Conservation (phyloP, 2,113 vertebrate genomes). For the Notothenia rossii region DNA sequence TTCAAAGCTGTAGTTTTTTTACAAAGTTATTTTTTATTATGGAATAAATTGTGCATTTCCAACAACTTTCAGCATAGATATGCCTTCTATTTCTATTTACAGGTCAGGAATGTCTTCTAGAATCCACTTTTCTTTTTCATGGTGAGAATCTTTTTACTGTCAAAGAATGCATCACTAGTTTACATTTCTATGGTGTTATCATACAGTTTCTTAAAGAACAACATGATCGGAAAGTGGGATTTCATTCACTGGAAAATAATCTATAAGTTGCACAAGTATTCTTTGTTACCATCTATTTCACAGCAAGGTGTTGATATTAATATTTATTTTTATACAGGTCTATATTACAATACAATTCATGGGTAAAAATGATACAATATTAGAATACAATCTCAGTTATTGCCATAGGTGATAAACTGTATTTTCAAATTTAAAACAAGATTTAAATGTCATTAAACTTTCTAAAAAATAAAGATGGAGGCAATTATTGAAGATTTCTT, state of each 20-base stretch:
- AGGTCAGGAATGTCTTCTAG: constrained; percentile 53
- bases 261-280: constrained; percentile 50
- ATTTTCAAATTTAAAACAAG: constrained; percentile 45
- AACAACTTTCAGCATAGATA: constrained; percentile 70
- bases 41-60: constrained; percentile 56
- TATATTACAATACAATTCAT: constrained; percentile 74
- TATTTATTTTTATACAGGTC: constrained; percentile 72
- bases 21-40: constrained; percentile 82
- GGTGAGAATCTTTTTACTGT: constrained; percentile 3
- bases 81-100: constrained; percentile 78
- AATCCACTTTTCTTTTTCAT: constrained; percentile 32
- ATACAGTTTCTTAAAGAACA: constrained; percentile 59
- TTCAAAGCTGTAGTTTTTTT: constrained; percentile 17
- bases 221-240: constrained; percentile 41
- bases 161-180: constrained; percentile 36
- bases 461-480: constrained; percentile 64
- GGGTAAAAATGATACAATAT: constrained; percentile 44
- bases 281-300: constrained; percentile 60
- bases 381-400: constrained; percentile 64
- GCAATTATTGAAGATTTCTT: constrained; percentile 39
- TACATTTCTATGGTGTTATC: constrained; percentile 53
- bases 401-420: constrained; percentile 42
- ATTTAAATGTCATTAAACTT: constrained; percentile 37
- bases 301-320: constrained; percentile 60
- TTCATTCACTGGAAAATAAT: constrained; percentile 56